Percentiles rank a stretch among this genome's conserved stretches.
Evolutionary conservation across 1,140 invertebrate species (phyloP).

Genomic region (Lethrus apterus): DNA sequence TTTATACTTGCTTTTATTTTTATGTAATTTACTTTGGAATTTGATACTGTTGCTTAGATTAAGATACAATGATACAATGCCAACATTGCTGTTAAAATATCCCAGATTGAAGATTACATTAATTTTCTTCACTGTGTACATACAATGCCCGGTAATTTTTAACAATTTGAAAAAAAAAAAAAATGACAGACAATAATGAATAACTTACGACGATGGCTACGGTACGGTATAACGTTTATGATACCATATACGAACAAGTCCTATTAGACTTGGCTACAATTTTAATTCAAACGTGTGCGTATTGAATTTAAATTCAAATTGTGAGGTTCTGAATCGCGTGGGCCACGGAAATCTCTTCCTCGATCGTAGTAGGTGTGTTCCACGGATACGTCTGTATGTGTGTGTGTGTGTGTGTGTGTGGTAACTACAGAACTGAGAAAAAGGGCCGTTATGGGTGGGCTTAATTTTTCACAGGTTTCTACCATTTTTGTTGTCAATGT

Average conservation of each 20-base stretch:
- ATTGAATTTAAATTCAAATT: slow-evolving; percentile 19
- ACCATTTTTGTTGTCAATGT: too few relatives aligned
- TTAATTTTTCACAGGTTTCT: too few relatives aligned
- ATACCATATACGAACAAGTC: slow-evolving; percentile 6
- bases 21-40: too few relatives aligned
- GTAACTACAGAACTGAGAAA: slow-evolving; percentile 10
- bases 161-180: too few relatives aligned
- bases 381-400: slow-evolving; percentile 6
- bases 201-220: slow-evolving; percentile 5
- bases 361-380: slow-evolving; percentile 15
- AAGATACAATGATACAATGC: too few relatives aligned
- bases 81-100: too few relatives aligned
- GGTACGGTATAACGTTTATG: not conserved
- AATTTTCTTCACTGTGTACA: too few relatives aligned
- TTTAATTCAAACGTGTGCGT: slow-evolving; percentile 2
- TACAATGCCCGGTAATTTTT: too few relatives aligned
- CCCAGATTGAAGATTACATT: too few relatives aligned
- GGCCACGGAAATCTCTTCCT: slow-evolving; percentile 17
- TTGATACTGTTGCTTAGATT: too few relatives aligned
- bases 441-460: too few relatives aligned
- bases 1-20: too few relatives aligned
- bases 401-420: slow-evolving; percentile 8
- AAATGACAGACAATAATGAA: slow-evolving; percentile 10
- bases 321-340: slow-evolving; percentile 14
- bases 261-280: slow-evolving; percentile 8